These are phyloP conservation scores for Rhadinocentrus ornatus DNA, from an alignment of 2,797 vertebrate genomes.

Conservation along the genomic window DNA sequence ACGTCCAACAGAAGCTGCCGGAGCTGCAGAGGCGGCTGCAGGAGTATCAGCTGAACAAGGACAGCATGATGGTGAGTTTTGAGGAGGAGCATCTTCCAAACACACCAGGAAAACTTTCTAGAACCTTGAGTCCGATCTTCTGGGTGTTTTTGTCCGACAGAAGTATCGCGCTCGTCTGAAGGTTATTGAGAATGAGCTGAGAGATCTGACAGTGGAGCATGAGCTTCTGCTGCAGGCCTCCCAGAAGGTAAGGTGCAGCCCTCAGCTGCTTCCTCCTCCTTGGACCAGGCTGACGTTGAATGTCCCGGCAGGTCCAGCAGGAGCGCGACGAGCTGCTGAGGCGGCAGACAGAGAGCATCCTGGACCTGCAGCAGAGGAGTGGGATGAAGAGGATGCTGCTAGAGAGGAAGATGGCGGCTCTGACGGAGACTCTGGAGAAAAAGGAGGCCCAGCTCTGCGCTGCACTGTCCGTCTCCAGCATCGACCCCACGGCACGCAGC, in stretches of 20 bases:
- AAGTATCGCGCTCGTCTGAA: slow-evolving; percentile 22
- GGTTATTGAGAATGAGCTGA: slow-evolving; percentile 31
- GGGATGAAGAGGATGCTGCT: slow-evolving; percentile 51
- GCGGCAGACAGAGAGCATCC: slow-evolving; percentile 44
- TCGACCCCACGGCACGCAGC: neutral
- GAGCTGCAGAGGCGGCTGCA: slow-evolving; percentile 27
- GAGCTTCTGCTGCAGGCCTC: slow-evolving; percentile 60
- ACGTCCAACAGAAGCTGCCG: slow-evolving; percentile 2
- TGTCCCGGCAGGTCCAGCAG: slow-evolving; percentile 43
- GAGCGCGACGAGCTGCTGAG: slow-evolving; percentile 65
- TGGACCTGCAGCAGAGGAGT: slow-evolving; percentile 55
- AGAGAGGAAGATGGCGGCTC: slow-evolving; percentile 47
- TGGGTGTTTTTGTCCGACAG: slow-evolving; percentile 22
- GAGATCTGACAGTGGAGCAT: slow-evolving; percentile 44
- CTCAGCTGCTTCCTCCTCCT: neutral
- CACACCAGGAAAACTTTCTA: too few relatives aligned
- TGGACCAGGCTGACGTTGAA: neutral
- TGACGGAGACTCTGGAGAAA: slow-evolving; percentile 31
- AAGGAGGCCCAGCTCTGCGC: slow-evolving; percentile 51
- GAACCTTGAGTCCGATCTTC: too few relatives aligned
- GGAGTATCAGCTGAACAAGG: neutral
- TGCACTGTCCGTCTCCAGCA: neutral
- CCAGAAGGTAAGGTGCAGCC: slow-evolving; percentile 38
- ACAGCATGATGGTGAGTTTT: slow-evolving; percentile 25
- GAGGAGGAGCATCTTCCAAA: neutral